These are phyloP conservation scores for Trachymyrmex cornetzi DNA, from an alignment of 1,140 invertebrate genomes.

Conservation along the genomic window DNA sequence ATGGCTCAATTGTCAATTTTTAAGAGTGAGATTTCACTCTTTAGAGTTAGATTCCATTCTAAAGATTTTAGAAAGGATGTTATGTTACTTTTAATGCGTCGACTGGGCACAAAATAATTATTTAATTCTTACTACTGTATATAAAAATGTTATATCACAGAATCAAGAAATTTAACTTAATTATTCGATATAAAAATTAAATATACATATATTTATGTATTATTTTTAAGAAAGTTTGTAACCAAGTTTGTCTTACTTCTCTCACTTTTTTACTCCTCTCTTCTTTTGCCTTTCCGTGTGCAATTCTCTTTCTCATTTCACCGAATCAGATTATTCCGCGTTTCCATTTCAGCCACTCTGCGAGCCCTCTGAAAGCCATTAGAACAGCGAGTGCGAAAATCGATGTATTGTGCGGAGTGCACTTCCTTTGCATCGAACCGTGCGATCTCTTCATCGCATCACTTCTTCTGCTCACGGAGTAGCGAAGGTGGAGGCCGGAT, in stretches of 20 bases:
- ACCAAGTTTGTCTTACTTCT: neutral
- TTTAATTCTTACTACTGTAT: neutral
- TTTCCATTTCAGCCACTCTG: constrained; percentile 16
- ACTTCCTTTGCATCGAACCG: constrained; percentile 66
- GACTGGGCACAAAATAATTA: neutral
- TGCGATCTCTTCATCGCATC: constrained; percentile 75
- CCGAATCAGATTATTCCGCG: constrained; percentile 10
- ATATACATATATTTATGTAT: neutral
- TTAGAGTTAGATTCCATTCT: too few relatives aligned
- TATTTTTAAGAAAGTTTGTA: neutral
- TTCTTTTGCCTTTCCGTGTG: neutral
- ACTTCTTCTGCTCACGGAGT: constrained; percentile 33
- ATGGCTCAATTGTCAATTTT: too few relatives aligned
- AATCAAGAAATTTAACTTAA: neutral
- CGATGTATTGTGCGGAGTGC: constrained; percentile 18
- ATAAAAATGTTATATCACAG: neutral
- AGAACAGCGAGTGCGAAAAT: constrained; percentile 57
- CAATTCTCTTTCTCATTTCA: constrained; percentile 21
- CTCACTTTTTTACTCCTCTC: neutral
- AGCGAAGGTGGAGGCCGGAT: constrained; percentile 34
- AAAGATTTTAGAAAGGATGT: too few relatives aligned
- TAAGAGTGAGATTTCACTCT: too few relatives aligned
- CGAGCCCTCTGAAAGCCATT: constrained; percentile 23
- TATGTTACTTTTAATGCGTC: too few relatives aligned
- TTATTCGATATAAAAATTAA: neutral